Evolutionary conservation across 2,888 invertebrate genomes (phyloP), one percentile per base, ranked within the genome.

Genomic region (Sinelater perroti): DNA sequence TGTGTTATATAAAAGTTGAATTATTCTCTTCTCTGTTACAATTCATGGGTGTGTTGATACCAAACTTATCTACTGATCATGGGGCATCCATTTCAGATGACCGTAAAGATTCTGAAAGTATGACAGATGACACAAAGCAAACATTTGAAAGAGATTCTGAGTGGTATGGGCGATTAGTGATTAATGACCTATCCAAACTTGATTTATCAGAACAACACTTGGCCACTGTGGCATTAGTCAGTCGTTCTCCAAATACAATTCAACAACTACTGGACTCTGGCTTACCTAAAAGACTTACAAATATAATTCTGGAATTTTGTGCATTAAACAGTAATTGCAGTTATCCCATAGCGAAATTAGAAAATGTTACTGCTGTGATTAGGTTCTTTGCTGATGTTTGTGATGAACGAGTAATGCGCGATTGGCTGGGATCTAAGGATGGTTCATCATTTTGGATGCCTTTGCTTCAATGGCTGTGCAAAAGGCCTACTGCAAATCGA

Each of bases 391-490:
- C 90, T 0, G 87, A 90, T 61, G 84, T 93, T 56, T 90, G 92
- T 73, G 85, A 88, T 14, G 93, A 93, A 70, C 87, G 88, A 13
- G 83, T 86, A 62, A 87, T 95, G 82, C 88, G 93, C 65, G 91
- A 93, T 76, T 95, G 95, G 95, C 83, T 95, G 38, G 95, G 95
- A 8, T 86, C 86, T 0, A 78, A 82, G 42, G 87, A 90, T 64
- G 94, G 93, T 4, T 86, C 88, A 1, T 82, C 85, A n/a, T 95
- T 95, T 79, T 95, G 95, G 95, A 83, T 87, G 38, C 90, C 92
- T 2, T 79, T 95, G 60, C 81, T 95, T 6, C 85, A 87, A 56
- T 81, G 92, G 73, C 82, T 92, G 18, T 91, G 91, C 73, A 85
- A 72, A 49, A 72, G 72, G 46, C 72, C 74, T 0, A 62, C 63